Evolutionary conservation across 1,140 invertebrate genomes (phyloP).

Genomic region (Akabosia matsudoensis): DNA sequence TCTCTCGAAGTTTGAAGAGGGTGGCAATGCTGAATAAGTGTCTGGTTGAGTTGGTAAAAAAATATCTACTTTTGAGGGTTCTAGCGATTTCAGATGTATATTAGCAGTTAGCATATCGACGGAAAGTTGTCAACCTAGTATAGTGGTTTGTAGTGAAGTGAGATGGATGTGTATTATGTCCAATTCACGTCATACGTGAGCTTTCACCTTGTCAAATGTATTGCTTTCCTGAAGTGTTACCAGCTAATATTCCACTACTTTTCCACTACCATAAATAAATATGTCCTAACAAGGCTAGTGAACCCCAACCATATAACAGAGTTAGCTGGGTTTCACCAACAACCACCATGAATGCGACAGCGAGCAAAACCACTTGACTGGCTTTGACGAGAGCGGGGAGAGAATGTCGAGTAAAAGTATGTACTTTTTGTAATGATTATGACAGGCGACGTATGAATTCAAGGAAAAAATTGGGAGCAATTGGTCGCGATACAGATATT

Average conservation of each 20-base stretch:
- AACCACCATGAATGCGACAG: not conserved
- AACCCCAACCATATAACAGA: no score
- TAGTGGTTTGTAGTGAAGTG: not conserved
- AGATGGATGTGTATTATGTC: slow-evolving; percentile 16
- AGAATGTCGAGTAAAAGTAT: not conserved
- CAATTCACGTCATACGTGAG: slow-evolving; percentile 28
- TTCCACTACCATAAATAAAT: not conserved
- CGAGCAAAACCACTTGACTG: slow-evolving; percentile 16
- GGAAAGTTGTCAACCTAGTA: not conserved
- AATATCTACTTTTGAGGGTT: no score
- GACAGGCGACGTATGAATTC: no score
- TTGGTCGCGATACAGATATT: no score
- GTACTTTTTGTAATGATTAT: not conserved
- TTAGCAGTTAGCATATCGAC: not conserved
- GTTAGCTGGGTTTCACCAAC: no score
- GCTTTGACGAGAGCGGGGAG: not conserved
- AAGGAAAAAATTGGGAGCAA: no score
- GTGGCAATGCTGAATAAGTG: not conserved
- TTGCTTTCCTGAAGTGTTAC: not conserved
- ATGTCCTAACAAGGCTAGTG: no score
- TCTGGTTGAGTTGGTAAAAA: not conserved
- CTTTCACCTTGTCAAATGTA: slow-evolving; percentile 34
- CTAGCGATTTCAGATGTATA: no score
- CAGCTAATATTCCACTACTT: not conserved
- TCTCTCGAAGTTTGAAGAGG: not conserved